Percentiles rank a stretch among this genome's conserved stretches.
These are phyloP conservation scores for Cepaea nemoralis DNA, from an alignment of 1,140 invertebrate genomes.

Conservation along the genomic window DNA sequence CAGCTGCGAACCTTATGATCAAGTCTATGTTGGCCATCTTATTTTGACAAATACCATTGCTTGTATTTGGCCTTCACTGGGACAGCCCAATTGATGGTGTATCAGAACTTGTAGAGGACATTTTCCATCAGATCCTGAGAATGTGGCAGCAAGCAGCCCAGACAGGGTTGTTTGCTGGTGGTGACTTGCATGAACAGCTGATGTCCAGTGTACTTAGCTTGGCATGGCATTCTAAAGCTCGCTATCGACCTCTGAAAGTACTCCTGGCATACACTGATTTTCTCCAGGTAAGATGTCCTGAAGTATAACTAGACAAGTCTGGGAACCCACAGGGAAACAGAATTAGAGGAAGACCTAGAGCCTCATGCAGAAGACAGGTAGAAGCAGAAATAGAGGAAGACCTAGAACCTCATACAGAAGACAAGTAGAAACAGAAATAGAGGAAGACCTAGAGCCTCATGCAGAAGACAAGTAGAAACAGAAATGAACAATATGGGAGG, in stretches of 20 bases:
- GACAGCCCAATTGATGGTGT: conserved; percentile 66
- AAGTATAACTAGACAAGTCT: too few species aligned
- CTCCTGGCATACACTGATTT: conserved; percentile 53
- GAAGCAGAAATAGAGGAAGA: too few species aligned
- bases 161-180: neutral
- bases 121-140: conserved; percentile 51
- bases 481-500: too few species aligned
- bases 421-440: too few species aligned
- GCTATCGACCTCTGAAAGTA: conserved; percentile 56
- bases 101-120: conserved; percentile 50
- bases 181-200: conserved; percentile 40
- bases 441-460: too few species aligned
- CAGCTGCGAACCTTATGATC: neutral
- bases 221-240: conserved; percentile 58
- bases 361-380: too few species aligned
- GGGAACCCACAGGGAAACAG: too few species aligned
- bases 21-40: conserved; percentile 6
- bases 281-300: conserved; percentile 44
- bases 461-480: too few species aligned
- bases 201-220: conserved; percentile 45
- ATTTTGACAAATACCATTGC: conserved; percentile 39
- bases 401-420: too few species aligned
- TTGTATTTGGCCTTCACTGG: conserved; percentile 54
- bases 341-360: too few species aligned
- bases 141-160: conserved; percentile 45